Evolutionary conservation across 2,888 invertebrate species (phyloP).

Genomic region (Belgica antarctica): DNA sequence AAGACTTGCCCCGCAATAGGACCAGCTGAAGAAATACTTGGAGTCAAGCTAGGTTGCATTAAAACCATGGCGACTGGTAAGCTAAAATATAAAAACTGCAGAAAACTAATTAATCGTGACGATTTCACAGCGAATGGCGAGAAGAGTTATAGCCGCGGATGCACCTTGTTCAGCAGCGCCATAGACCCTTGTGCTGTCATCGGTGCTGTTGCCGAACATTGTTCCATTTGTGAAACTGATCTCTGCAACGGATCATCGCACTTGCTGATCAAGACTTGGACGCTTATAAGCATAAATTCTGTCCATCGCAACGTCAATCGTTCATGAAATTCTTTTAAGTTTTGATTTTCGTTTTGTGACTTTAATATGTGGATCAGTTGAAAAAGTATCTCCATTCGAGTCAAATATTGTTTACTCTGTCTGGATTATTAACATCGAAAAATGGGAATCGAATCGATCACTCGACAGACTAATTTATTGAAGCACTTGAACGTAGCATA

Average conservation of each 20-base stretch:
- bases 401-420: too few relatives aligned
- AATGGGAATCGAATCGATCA: too few relatives aligned
- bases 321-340: constrained; percentile 39
- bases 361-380: too few relatives aligned
- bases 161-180: background rate
- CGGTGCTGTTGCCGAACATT: constrained; percentile 23
- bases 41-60: constrained; percentile 25
- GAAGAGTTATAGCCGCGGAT: constrained; percentile 14
- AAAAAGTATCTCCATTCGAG: too few relatives aligned
- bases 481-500: too few relatives aligned
- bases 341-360: background rate
- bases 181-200: constrained; percentile 11
- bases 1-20: background rate
- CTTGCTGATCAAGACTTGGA: background rate
- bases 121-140: background rate
- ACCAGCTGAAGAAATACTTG: background rate
- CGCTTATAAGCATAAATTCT: constrained; percentile 5
- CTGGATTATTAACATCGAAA: too few relatives aligned
- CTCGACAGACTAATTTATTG: too few relatives aligned
- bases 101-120: too few relatives aligned
- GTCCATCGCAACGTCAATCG: constrained; percentile 6
- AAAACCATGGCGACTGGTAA: constrained; percentile 26
- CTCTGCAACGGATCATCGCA: constrained; percentile 26
- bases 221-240: constrained; percentile 36
- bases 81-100: too few relatives aligned